Evolutionary conservation across 1,140 invertebrate genomes (phyloP), one percentile per base, ranked within the genome.

Genomic region (Microplitis mediator): DNA sequence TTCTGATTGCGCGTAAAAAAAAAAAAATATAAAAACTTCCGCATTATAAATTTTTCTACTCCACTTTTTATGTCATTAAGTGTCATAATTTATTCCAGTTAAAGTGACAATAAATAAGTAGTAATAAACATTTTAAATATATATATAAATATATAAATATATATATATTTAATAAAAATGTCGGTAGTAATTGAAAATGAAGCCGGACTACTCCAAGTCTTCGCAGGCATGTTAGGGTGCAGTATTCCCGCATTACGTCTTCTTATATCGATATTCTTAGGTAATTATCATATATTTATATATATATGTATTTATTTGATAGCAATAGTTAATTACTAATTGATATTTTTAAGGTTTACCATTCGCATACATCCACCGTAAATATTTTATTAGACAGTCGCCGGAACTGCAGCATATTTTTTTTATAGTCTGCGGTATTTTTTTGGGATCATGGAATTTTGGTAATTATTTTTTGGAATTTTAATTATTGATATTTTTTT

Each of bases 361-460:
- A 3, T 82, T 96, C 51, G 94, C 92, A 8, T 81, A 92, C 9
- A 68, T 95, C 32, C 92, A 96, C 80, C 89, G 91, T 75, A 82
- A 87, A 74, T 81, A 81, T 54, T 71, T 95, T 4, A 90, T 88
- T 70, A 88, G 87, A 65, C 88, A 89, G 77, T 77, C 84, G 68
- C 83, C 87, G 68, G 77, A 79, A 23, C 74, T 90, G 32, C 92
- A 95, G 83, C 93, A 96, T 84, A 50, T 93, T n/a, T 96, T 89
- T 84, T 95, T 96, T 78, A 89, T 91, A 45, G 11, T 88, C 0
- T 90, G 88, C 74, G 95, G 95, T 16, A 76, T 95, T 9, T 79
- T 87, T 9, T 85, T 96, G 56, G 93, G 93, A 62, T 91, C 91
- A 73, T 97, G 93, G 82, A 97, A 97, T 84, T 97, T 95, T 88